Conservation (phyloP, 2,888 invertebrate genomes). For the Desoria tigrina region DNA sequence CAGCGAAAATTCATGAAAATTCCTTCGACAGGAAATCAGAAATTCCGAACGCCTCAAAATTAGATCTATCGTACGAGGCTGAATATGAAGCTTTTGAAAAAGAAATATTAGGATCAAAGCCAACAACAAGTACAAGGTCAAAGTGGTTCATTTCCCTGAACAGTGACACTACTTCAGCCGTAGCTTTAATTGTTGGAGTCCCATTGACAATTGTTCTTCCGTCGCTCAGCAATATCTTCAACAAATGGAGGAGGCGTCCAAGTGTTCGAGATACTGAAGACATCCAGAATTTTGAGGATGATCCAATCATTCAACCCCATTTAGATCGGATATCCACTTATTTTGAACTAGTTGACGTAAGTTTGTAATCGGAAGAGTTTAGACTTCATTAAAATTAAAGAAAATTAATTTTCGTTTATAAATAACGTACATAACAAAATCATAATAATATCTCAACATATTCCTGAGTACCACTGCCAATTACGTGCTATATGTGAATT, state of each 20-base stretch:
- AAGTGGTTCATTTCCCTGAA: slow-evolving; percentile 35
- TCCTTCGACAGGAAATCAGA: too few relatives aligned
- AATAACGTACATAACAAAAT: too few relatives aligned
- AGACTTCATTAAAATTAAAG: too few relatives aligned
- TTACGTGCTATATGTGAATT: slow-evolving; percentile 54
- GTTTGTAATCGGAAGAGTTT: neutral
- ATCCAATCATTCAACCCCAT: slow-evolving; percentile 37
- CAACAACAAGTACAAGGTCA: slow-evolving; percentile 12
- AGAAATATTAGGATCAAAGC: neutral
- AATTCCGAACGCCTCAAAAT: slow-evolving; percentile 6
- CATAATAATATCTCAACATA: slow-evolving; percentile 43
- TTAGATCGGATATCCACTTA: slow-evolving; percentile 48
- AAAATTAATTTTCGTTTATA: too few relatives aligned
- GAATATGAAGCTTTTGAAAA: slow-evolving; percentile 24
- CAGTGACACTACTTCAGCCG: slow-evolving; percentile 37
- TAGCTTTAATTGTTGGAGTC: slow-evolving; percentile 48
- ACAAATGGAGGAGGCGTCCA: slow-evolving; percentile 37
- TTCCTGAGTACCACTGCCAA: slow-evolving; percentile 53
- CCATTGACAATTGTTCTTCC: slow-evolving; percentile 50
- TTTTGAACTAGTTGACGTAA: slow-evolving; percentile 51
- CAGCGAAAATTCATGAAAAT: too few relatives aligned
- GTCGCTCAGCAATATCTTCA: slow-evolving; percentile 49
- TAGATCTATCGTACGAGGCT: slow-evolving; percentile 29
- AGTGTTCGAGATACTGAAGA: slow-evolving; percentile 28
- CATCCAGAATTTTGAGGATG: slow-evolving; percentile 29